Base-by-base conservation (phyloP, 2,888 invertebrate species). In the Tricholauxania praeusta region DNA sequence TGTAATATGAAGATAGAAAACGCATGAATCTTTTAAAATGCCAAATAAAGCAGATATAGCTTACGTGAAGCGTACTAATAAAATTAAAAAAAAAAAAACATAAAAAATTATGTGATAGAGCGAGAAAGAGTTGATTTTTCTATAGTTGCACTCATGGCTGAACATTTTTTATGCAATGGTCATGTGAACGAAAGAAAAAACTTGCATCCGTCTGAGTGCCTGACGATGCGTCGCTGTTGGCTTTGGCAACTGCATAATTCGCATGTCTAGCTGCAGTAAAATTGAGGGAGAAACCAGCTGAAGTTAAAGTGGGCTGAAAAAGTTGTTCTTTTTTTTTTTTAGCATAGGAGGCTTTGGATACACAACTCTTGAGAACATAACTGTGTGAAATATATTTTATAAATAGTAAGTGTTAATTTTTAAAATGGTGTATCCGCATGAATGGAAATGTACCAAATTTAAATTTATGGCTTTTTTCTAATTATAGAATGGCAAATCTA, bases 151-250 rank as follows among this genome's bases (percentile, higher is more conserved):
- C 22, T 19, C 28, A 64, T 64, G 64, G 64, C 49, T 64, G 51
- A 64, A 64, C 48, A 64, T 64, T 39, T 17, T 64, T 57, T 64
- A 62, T 62, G 62, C 63, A 64, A 64, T 64, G 64, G 39, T 22
- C 14, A 64, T 48, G 64, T 51, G 51, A 39, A 19, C 57, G 19
- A 64, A 51, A 22, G 22, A 17, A 57, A 28, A 28, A 28, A 12
- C 15, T 15, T 51, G 51, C 64, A 64, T 64, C 64, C 64, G 64
- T 64, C 28, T 51, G 19, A 22, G 49, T 49, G 48, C 48, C 51
- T 64, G 57, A 57, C 57, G 22, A 28, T 57, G 28, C 39, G 60
- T 62, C 32, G 14, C 60, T 49, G 19, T 28, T 49, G 49, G 64
- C 19, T n/a, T 19, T 19, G 14, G 32, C 32, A 39, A 39, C n/a